A percentile compares a stretch with the other conserved stretches of the same genome.
Evolutionary conservation across 1,140 invertebrate species (phyloP).

Genomic region (Cyrtorhinus lividipennis): DNA sequence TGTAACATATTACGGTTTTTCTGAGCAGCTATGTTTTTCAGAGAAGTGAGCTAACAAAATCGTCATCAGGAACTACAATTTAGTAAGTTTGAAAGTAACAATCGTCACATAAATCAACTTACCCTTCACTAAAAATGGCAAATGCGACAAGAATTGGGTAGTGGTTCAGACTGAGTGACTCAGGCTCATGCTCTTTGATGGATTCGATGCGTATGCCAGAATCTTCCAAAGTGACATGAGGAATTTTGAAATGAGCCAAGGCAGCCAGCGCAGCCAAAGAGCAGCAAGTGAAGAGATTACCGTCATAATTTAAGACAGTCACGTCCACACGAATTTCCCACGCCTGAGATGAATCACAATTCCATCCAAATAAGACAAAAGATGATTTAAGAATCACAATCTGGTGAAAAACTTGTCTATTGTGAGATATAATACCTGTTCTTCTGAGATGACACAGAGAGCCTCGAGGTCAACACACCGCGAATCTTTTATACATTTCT

Average conservation of each 20-base stretch:
- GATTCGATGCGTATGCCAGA: constrained; percentile 66
- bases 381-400: too few species aligned
- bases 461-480: constrained; percentile 84
- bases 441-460: constrained; percentile 78
- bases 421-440: too few species aligned
- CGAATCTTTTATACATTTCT: constrained; percentile 78
- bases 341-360: too few species aligned
- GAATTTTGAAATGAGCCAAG: constrained; percentile 75
- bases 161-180: constrained; percentile 74
- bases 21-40: too few species aligned
- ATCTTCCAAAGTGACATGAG: constrained; percentile 76
- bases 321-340: constrained; percentile 78
- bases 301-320: constrained; percentile 83
- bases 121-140: constrained; percentile 65
- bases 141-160: constrained; percentile 79
- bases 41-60: too few species aligned
- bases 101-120: too few species aligned
- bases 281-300: constrained; percentile 81
- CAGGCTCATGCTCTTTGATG: constrained; percentile 65
- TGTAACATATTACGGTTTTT: too few species aligned
- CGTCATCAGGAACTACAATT: too few species aligned
- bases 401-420: too few species aligned
- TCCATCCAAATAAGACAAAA: too few species aligned
- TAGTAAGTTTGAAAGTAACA: too few species aligned
- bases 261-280: constrained; percentile 76